Conservation (phyloP, 2,113 vertebrate species). For the Spheniscus mendiculus region DNA sequence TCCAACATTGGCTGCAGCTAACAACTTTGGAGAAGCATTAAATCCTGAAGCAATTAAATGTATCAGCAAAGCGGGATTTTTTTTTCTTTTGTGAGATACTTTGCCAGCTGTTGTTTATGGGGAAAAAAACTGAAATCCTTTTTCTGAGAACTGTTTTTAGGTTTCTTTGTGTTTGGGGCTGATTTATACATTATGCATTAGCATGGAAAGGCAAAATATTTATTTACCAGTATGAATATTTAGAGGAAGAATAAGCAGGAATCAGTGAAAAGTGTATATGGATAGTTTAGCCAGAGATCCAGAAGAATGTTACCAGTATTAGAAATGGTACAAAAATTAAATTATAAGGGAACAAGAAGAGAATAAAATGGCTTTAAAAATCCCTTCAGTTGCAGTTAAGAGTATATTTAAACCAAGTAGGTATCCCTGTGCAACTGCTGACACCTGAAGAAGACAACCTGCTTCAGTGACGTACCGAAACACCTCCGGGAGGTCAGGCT, state of each 20-base stretch:
- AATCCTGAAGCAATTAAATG: conserved; percentile 37
- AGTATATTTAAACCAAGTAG: not conserved
- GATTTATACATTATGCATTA: conserved; percentile 56
- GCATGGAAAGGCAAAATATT: conserved; percentile 26
- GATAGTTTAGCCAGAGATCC: not conserved
- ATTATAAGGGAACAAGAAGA: not conserved
- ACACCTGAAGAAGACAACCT: not conserved
- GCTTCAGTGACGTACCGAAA: not conserved
- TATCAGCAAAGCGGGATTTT: not conserved
- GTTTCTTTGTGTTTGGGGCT: conserved; percentile 21
- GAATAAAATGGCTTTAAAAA: not conserved
- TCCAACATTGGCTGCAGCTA: not conserved
- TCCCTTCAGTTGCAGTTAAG: not conserved
- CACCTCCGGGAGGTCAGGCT: not conserved
- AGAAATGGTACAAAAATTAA: not conserved
- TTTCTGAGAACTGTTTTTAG: conserved; percentile 28
- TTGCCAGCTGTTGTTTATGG: conserved; percentile 51
- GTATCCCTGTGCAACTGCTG: not conserved
- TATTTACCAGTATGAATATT: conserved; percentile 20
- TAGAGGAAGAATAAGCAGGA: not conserved
- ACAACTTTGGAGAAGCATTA: not conserved
- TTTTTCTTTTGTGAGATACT: not conserved
- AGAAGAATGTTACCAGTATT: not conserved
- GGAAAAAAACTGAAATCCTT: not conserved
- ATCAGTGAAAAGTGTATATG: not conserved